phyloP scores from a whole-genome alignment of 2,797 vertebrate species.

The Aratinga solstitialis region DNA sequence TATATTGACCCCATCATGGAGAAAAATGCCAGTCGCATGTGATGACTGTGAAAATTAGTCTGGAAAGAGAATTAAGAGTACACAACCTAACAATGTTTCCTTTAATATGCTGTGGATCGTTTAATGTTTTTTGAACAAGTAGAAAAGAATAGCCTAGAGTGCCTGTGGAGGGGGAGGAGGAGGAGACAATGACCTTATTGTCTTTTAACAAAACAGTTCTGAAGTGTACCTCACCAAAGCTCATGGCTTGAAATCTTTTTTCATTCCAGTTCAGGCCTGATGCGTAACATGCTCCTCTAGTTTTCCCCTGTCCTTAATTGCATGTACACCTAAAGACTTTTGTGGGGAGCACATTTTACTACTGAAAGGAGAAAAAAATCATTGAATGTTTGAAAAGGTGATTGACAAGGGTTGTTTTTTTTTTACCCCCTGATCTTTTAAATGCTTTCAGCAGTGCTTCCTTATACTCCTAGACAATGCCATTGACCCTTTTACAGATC shows the following conservation, averaged over 20 bases:
- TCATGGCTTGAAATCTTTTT: neutral
- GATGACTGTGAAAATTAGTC: slow-evolving; percentile 22
- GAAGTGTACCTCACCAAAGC: slow-evolving; percentile 23
- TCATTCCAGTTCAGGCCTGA: neutral
- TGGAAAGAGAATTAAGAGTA: slow-evolving; percentile 24
- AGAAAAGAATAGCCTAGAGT: slow-evolving; percentile 16
- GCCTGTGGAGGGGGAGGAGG: slow-evolving; percentile 23
- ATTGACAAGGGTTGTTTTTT: slow-evolving; percentile 1
- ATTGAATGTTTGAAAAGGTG: neutral
- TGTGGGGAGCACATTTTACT: neutral
- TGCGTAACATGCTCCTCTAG: neutral
- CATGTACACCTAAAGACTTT: neutral
- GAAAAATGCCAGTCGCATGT: neutral
- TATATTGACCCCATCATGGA: neutral
- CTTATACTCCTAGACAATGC: slow-evolving; percentile 12
- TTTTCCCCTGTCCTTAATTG: neutral
- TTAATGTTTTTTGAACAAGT: slow-evolving; percentile 38
- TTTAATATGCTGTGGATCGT: neutral
- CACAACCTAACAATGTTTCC: neutral
- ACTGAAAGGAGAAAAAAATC: neutral
- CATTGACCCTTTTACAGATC: slow-evolving; percentile 40
- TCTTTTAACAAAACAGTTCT: slow-evolving; percentile 34
- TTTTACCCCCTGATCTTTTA: neutral
- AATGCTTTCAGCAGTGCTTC: slow-evolving; percentile 42
- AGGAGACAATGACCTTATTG: slow-evolving; percentile 2